These are phyloP conservation scores for Lonchura striata DNA, from an alignment of 2,113 vertebrate species.

Conservation along the genomic window DNA sequence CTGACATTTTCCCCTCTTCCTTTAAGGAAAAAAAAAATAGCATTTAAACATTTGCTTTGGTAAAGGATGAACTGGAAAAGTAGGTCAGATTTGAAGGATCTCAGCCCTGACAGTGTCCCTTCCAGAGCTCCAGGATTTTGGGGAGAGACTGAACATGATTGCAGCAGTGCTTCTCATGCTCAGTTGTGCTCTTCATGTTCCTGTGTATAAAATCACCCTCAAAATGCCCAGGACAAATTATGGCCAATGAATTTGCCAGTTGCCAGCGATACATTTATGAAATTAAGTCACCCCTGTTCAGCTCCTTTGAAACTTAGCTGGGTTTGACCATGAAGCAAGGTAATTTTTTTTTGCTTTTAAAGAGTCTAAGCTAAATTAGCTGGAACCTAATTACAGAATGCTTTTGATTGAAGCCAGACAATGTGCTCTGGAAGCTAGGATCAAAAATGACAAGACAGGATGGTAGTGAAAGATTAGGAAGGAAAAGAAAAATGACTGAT, in stretches of 20 bases:
- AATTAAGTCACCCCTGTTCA: not conserved
- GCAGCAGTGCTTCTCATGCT: not conserved
- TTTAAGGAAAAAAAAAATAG: not conserved
- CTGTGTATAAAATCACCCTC: not conserved
- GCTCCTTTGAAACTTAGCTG: not conserved
- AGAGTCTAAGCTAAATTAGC: conserved; percentile 37
- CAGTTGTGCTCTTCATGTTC: not conserved
- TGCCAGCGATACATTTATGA: not conserved
- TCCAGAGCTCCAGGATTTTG: conserved; percentile 23
- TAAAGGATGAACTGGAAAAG: conserved; percentile 43
- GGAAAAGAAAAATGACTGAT: conserved; percentile 10
- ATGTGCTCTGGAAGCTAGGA: conserved; percentile 7
- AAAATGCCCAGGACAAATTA: not conserved
- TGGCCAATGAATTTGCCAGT: not conserved
- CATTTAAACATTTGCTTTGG: conserved; percentile 20
- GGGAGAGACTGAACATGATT: conserved; percentile 20
- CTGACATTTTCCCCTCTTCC: not conserved
- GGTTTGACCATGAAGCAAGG: not conserved
- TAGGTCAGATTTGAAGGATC: conserved; percentile 59
- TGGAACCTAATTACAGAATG: conserved; percentile 55
- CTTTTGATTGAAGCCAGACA: conserved; percentile 54
- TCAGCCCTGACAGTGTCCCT: conserved; percentile 40
- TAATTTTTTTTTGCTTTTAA: conserved; percentile 12
- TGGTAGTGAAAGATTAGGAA: conserved; percentile 16
- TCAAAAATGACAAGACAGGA: conserved; percentile 17